Evolutionary conservation across 2,888 invertebrate species (phyloP), one percentile per base, ranked within the genome.

Genomic region (Hydrotaea diabolus): DNA sequence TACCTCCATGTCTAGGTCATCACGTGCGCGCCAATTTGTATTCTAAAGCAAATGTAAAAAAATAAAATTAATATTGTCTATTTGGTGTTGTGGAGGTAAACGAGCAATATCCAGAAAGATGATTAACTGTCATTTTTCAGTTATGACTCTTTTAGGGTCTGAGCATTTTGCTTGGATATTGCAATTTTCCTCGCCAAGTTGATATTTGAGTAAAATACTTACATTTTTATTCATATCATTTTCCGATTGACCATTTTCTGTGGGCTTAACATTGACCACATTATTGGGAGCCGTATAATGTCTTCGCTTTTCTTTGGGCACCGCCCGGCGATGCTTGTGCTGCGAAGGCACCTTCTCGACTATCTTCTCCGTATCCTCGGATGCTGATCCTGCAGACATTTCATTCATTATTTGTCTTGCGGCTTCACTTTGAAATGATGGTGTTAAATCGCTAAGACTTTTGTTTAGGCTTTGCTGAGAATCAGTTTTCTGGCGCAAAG

Each of bases 271-370:
- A 85, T 94, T 94, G n/a, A 94, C 92, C 21, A 94, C 92, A 89
- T 95, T 96, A 93, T 96, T 95, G 0, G 95, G 96, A n/a, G 98
- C 97, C 0, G 98, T 98, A 89, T 97, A 96, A 91, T 98, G 97
- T 78, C 97, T 93, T 77, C 97, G 93, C 91, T 97, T 97, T 90
- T 97, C 96, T 87, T 95, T 95, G 0, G 97, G 97, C 49, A 97
- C 95, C 79, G 95, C 94, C 74, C 97, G 94, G 86, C 95, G 93
- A 87, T 94, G 94, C 86, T 94, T 92, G 13, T 94, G 94, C 0
- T 94, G 93, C 46, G 94, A 93, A 19, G 92, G 92, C 88, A 94
- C 94, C 23, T 94, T 93, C 64, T 92, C 92, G 23, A 89, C 90
- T 73, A 89, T 87, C 84, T 90, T 91, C 49, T 90, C 90, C 0